Conservation (phyloP, 1,140 invertebrate species). For the Phymastichus coffea region DNA sequence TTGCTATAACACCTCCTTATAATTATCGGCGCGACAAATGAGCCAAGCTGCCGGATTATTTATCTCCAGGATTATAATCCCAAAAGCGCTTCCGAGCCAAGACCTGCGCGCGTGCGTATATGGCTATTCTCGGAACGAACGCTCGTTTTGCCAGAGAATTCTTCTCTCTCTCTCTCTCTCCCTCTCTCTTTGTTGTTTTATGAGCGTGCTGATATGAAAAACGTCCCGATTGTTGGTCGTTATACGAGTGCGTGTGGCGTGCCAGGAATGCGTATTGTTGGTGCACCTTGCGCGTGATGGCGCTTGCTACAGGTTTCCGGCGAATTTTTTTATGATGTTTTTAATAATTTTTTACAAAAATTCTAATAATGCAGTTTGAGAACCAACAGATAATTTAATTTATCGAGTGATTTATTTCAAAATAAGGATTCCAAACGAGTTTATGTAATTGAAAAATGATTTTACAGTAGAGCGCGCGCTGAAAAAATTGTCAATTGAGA, state of each 20-base stretch:
- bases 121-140: constrained; percentile 13
- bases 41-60: constrained; percentile 28
- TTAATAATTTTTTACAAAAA: too few species aligned
- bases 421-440: too few species aligned
- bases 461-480: too few species aligned
- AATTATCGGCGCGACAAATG: constrained; percentile 54
- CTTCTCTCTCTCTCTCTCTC: background rate
- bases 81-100: constrained; percentile 21
- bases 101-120: background rate
- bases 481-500: too few species aligned
- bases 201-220: constrained; percentile 13
- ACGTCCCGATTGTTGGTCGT: constrained; percentile 1
- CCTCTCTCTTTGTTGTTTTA: background rate
- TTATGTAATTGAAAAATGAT: too few species aligned
- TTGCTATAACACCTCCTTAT: constrained; percentile 48
- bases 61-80: constrained; percentile 21
- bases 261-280: too few species aligned
- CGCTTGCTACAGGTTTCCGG: too few species aligned
- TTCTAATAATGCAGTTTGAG: too few species aligned
- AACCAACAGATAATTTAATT: too few species aligned
- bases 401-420: too few species aligned
- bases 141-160: background rate
- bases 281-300: background rate
- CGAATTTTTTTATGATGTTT: too few species aligned
- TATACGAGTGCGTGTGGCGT: too few species aligned